Evolutionary conservation across 2,797 vertebrate genomes (phyloP), one percentile per base, ranked within the genome.

Genomic region (Malacoraja senta): DNA sequence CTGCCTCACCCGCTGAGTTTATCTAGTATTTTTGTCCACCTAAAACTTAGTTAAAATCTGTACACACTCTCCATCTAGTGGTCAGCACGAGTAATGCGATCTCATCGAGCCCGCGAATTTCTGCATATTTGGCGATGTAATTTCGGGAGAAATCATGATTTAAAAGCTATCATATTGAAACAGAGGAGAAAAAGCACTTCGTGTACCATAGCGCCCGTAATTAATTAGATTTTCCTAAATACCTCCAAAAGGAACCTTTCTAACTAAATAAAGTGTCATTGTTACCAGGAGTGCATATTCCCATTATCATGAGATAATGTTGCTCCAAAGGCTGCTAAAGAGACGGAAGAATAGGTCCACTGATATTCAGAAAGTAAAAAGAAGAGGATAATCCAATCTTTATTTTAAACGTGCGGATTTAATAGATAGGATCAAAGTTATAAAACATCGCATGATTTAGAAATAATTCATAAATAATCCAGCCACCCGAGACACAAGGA

Each of bases 31-130:
- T 53, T 0, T 53, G 44, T 53, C 44, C 44, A 53, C 3, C 44
- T 68, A 58, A 44, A n/a, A 76, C 12, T 26, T 10, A 68, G 88
- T 65, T 29, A 44, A 9, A 10, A 10, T 24, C 71, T 29, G 63
- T 53, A 74, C 68, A 13, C 44, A 38, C 4, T 19, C 71, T 24
- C 90, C 90, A 92, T 92, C 90, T 92, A 76, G 90, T 17, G 90
- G 90, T 38, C 90, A n/a, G 21, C 1, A 8, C 0, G 21, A 38
- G 26, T 68, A 35, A 17, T 0, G 84, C n/a, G 63, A 17, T 7
- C 53, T 61, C 58, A n/a, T 4, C n/a, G 58, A 68, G n/a, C 53
- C 7, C 24, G 80, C 53, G 44, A 58, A 35, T 35, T 35, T 32
- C 77, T 78, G 4, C 77, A 26, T 10, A 32, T 29, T 91, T 91